Evolutionary conservation across 2,113 vertebrate species (phyloP).

Genomic region (Cnemophilus loriae): DNA sequence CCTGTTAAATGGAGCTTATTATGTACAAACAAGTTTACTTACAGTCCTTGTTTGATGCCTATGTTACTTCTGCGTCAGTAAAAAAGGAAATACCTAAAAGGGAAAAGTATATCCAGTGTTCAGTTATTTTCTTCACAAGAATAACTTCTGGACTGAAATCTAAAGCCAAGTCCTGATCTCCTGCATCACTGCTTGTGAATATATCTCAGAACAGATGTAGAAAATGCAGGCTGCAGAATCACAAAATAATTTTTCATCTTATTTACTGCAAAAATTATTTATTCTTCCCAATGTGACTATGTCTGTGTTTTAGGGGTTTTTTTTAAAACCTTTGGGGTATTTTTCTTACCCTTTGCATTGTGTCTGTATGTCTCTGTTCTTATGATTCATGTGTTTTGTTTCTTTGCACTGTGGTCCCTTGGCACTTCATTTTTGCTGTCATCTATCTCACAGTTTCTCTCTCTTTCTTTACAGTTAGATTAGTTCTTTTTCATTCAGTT

Average conservation of each 20-base stretch:
- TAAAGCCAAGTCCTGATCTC: not conserved
- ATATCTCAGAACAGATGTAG: not conserved
- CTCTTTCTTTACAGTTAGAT: not conserved
- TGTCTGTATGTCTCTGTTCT: not conserved
- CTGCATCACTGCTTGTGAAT: not conserved
- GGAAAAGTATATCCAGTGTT: not conserved
- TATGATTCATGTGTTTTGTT: not conserved
- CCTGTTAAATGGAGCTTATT: not conserved
- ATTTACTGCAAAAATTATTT: not conserved
- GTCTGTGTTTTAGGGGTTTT: rapidly evolving
- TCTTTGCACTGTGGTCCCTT: not conserved
- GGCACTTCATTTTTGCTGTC: not conserved
- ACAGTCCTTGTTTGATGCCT: constrained; percentile 38
- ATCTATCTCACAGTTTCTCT: not conserved
- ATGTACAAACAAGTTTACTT: not conserved
- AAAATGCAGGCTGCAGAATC: not conserved
- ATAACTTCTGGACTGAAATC: not conserved
- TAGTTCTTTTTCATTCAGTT: not conserved
- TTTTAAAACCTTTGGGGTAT: not conserved
- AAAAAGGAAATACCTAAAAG: constrained; percentile 47
- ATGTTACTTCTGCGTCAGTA: constrained; percentile 45
- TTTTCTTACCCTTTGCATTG: not conserved
- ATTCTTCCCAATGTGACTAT: not conserved
- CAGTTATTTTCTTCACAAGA: not conserved
- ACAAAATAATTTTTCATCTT: not conserved